Evolutionary conservation across 2,888 invertebrate genomes (phyloP), one percentile per base, ranked within the genome.

Genomic region (Lasius fuliginosus): DNA sequence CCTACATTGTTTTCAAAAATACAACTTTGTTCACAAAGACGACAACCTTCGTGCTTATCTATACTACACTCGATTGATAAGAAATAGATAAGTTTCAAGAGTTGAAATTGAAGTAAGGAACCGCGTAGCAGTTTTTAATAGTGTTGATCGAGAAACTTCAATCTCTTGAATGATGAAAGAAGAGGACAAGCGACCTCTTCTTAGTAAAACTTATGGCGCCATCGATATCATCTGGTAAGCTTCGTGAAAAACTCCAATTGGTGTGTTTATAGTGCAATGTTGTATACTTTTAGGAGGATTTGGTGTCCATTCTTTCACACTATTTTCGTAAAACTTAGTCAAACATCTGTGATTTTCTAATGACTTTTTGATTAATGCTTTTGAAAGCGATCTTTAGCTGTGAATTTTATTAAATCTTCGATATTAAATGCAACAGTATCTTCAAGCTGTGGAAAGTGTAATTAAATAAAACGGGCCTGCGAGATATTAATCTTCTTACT

Each of bases 141-240:
- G n/a, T 11, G 23, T 33, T 12, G 4, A 36, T 40, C 23, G 3
- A 0, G 49, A 40, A 36, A 67, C 12, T 58, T 56, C n/a, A 15
- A 27, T 8, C 12, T 18, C 12, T 53, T 27, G 18, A 12, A 86
- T 76, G 81, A 85, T 77, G 82, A 88, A 86, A 36, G 76, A 76
- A 49, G 85, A 90, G 46, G 91, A 91, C 30, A 89, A 15, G 18
- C 62, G 65, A 9, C 90, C 87, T 36, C 81, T 91, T n/a, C 85
- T 92, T 33, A 64, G 15, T 0, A 83, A 86, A 74, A 85, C 75
- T 84, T 88, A 85, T 81, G 88, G 71, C 33, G 74, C 88, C 27
- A 49, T 82, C 27, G 85, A 92, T 68, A 18, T 5, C 62, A 11
- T 86, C 42, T 91, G 94, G 94, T 94, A 90, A 93, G 92, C 74